Conservation (phyloP, 2,113 vertebrate species). For the Puffinus mauretanicus region DNA sequence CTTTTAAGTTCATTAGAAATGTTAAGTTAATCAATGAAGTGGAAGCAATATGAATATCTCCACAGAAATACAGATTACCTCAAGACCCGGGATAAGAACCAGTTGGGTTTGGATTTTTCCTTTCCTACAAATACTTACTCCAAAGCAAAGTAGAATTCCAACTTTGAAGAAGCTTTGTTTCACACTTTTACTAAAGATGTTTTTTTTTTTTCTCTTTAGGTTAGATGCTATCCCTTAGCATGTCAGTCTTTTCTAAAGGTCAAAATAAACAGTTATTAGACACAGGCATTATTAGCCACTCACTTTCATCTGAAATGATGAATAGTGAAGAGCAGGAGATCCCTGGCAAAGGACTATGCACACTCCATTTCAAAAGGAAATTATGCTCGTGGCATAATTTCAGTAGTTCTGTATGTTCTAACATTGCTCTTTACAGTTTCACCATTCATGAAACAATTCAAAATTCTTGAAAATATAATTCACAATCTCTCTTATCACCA, state of each 20-base stretch:
- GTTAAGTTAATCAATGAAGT: background rate
- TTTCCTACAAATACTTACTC: background rate
- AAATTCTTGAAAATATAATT: slow-evolving; percentile 48
- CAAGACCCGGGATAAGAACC: background rate
- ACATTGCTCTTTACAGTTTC: background rate
- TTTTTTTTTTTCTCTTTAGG: background rate
- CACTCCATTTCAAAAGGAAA: background rate
- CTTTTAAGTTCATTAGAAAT: background rate
- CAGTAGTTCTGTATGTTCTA: slow-evolving; percentile 9
- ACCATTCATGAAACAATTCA: slow-evolving; percentile 11
- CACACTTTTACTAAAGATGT: background rate
- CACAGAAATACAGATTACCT: background rate
- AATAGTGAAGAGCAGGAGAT: background rate
- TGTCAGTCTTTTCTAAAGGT: slow-evolving; percentile 1
- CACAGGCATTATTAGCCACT: background rate
- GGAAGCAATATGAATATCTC: background rate
- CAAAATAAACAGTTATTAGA: background rate
- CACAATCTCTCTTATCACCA: background rate
- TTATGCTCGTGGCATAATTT: slow-evolving; percentile 30
- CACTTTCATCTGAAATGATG: background rate
- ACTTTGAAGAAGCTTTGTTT: background rate
- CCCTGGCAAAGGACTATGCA: background rate
- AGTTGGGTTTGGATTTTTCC: background rate
- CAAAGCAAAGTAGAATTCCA: background rate
- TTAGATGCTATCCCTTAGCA: background rate